Evolutionary conservation across 2,113 vertebrate genomes (phyloP).

Genomic region (Melanerpes aurifrons): DNA sequence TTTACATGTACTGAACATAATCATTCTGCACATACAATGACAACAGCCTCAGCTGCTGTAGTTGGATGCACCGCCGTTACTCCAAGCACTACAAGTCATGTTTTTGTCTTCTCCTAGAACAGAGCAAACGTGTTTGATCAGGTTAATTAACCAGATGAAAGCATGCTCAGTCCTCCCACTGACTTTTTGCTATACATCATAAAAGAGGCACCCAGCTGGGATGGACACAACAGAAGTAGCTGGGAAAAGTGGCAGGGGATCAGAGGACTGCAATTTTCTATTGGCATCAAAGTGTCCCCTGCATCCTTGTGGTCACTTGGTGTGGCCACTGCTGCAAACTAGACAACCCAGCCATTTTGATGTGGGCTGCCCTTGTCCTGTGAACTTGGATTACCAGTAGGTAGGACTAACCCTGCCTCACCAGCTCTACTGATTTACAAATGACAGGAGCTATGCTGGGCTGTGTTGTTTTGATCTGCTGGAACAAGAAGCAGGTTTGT

Average conservation of each 20-base stretch:
- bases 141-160: background rate
- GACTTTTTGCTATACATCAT: fast-evolving
- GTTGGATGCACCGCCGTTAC: background rate
- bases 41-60: background rate
- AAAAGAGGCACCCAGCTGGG: background rate
- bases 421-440: background rate
- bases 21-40: background rate
- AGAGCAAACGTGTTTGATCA: background rate
- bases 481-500: constrained; percentile 26
- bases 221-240: background rate
- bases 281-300: background rate
- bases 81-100: background rate
- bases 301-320: background rate
- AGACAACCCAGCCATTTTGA: background rate
- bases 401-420: background rate
- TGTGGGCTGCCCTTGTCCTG: background rate
- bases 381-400: background rate
- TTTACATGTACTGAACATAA: background rate
- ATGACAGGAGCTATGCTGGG: background rate
- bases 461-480: background rate
- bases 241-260: background rate
- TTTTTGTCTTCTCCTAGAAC: background rate
- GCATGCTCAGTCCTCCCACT: background rate
- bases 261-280: background rate
- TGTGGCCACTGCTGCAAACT: background rate